phyloP scores from a whole-genome alignment of 2,113 vertebrate genomes.

The Notothenia coriiceps region DNA sequence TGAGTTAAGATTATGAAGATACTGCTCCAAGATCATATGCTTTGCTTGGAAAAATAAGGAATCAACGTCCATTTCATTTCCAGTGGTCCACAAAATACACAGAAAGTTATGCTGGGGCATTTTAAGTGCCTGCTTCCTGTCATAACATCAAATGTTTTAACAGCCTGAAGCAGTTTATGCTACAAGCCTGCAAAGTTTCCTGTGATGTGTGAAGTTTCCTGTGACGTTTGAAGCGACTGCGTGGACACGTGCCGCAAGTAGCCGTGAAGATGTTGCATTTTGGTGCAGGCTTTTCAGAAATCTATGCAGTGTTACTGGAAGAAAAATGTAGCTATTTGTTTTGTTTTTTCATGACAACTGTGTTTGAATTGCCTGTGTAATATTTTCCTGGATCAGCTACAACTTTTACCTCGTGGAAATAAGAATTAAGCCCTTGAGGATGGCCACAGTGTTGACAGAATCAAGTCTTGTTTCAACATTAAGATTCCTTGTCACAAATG shows the following conservation, averaged over 20 bases:
- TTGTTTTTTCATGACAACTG: slow-evolving; percentile 13
- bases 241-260: slow-evolving; percentile 44
- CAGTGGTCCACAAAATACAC: slow-evolving; percentile 26
- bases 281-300: slow-evolving; percentile 30
- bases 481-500: slow-evolving; percentile 27
- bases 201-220: slow-evolving; percentile 49
- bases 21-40: slow-evolving; percentile 27
- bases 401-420: slow-evolving; percentile 43
- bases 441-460: slow-evolving; percentile 3
- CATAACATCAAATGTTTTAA: slow-evolving; percentile 64
- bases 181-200: slow-evolving; percentile 44
- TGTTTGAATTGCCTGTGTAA: slow-evolving; percentile 43
- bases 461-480: slow-evolving; percentile 3
- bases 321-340: slow-evolving; percentile 38
- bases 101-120: slow-evolving; percentile 16
- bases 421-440: slow-evolving; percentile 1
- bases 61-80: slow-evolving; percentile 32
- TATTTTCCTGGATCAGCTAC: slow-evolving; percentile 54
- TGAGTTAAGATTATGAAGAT: slow-evolving; percentile 24
- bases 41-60: slow-evolving; percentile 28
- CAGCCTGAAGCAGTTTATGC: slow-evolving; percentile 58
- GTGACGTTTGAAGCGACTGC: slow-evolving; percentile 44
- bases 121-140: slow-evolving; percentile 56
- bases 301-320: slow-evolving; percentile 22
- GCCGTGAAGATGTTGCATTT: slow-evolving; percentile 21